These are phyloP conservation scores for Cremastinae sp. DNA, from an alignment of 2,888 invertebrate genomes.

Conservation along the genomic window DNA sequence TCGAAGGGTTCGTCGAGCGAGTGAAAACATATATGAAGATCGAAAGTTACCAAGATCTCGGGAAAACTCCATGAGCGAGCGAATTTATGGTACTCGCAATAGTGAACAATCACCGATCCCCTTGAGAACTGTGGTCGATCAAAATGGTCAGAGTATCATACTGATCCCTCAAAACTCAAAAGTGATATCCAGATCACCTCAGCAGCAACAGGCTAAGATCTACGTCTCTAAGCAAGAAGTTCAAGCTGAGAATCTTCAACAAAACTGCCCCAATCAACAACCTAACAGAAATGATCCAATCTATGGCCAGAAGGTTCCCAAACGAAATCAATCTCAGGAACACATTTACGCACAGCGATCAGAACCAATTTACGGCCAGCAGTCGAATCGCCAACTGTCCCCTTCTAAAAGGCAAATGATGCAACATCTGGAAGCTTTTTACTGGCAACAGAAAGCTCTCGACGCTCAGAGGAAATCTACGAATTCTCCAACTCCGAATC, in stretches of 20 bases:
- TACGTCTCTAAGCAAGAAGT: constrained; percentile 44
- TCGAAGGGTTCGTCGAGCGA: constrained; percentile 13
- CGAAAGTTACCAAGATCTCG: constrained; percentile 26
- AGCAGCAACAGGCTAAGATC: constrained; percentile 39
- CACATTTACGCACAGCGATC: constrained; percentile 64
- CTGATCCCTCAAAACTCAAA: constrained; percentile 27
- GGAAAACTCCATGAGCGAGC: constrained; percentile 43
- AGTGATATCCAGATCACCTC: constrained; percentile 9
- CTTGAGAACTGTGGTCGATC: constrained; percentile 13
- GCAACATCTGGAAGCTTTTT: constrained; percentile 76
- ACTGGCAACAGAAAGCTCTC: constrained; percentile 77
- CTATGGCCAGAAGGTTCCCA: constrained; percentile 48
- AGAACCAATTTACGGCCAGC: constrained; percentile 65
- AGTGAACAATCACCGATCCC: constrained; percentile 39
- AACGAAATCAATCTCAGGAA: constrained; percentile 55
- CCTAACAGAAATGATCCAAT: constrained; percentile 40
- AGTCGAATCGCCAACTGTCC: constrained; percentile 65
- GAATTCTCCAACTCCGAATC: constrained; percentile 55
- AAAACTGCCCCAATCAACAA: constrained; percentile 25
- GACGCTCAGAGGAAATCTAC: constrained; percentile 70
- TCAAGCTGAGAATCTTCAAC: constrained; percentile 33
- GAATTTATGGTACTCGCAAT: constrained; percentile 43
- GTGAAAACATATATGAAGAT: constrained; percentile 53
- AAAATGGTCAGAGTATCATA: constrained; percentile 1
- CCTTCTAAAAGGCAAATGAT: constrained; percentile 75